phyloP scores from a whole-genome alignment of 2,113 vertebrate species.

The Aegotheles bennettii region DNA sequence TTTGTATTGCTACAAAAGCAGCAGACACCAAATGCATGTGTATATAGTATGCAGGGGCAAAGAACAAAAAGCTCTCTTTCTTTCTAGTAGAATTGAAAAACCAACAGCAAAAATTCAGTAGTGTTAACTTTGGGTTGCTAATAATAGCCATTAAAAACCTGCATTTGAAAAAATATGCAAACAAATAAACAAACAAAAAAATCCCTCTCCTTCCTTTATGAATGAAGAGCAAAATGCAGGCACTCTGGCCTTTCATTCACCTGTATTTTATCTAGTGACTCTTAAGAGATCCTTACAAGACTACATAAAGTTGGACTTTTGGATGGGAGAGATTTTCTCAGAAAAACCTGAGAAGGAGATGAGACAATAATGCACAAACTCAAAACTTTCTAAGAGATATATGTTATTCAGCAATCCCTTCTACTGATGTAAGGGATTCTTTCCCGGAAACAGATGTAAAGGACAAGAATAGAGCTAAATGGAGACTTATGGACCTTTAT shows the following conservation, averaged over 20 bases:
- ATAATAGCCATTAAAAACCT: background rate
- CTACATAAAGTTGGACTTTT: background rate
- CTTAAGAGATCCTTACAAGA: background rate
- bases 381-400: background rate
- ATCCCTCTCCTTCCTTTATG: background rate
- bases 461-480: background rate
- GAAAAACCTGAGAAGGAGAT: background rate
- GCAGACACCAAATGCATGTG: background rate
- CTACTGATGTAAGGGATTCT: background rate
- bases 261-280: background rate
- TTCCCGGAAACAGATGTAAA: background rate
- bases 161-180: background rate
- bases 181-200: background rate
- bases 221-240: background rate
- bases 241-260: background rate
- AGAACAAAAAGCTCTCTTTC: background rate
- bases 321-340: background rate
- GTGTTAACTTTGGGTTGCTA: background rate
- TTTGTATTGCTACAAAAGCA: background rate
- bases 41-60: background rate
- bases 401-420: background rate
- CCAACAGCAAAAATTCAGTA: background rate
- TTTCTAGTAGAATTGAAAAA: background rate
- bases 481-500: background rate
- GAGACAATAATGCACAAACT: background rate